Evolutionary conservation across 2,888 invertebrate species (phyloP).

Genomic region (Melieria omissa): DNA sequence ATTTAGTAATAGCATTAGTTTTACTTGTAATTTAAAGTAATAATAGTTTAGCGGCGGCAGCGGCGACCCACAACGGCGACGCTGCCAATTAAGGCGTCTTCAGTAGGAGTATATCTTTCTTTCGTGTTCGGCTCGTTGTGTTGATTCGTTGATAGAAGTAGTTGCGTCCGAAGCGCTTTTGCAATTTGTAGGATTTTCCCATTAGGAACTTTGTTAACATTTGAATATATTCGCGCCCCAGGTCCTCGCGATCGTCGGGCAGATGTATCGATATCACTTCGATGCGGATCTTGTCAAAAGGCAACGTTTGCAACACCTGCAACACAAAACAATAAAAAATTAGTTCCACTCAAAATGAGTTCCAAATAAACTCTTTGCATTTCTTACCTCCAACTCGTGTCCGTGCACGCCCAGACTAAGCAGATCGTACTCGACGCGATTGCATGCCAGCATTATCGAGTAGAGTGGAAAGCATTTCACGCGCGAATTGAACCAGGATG

Average conservation of each 20-base stretch:
- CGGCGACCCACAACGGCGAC: too few relatives aligned
- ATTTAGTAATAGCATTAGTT: too few relatives aligned
- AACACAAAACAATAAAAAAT: neutral
- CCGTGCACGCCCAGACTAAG: slow-evolving; percentile 72
- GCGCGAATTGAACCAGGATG: slow-evolving; percentile 75
- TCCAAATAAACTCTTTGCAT: neutral
- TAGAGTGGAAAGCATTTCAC: slow-evolving; percentile 88
- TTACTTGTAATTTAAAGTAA: too few relatives aligned
- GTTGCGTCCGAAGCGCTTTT: slow-evolving; percentile 64
- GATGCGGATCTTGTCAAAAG: slow-evolving; percentile 65
- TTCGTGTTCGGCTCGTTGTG: slow-evolving; percentile 61
- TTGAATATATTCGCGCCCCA: slow-evolving; percentile 61
- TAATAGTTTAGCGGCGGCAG: too few relatives aligned
- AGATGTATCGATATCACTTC: slow-evolving; percentile 66
- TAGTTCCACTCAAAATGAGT: neutral
- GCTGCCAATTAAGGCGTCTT: slow-evolving; percentile 47
- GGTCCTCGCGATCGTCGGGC: slow-evolving; percentile 60
- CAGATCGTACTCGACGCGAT: slow-evolving; percentile 76
- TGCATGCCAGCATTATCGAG: slow-evolving; percentile 82
- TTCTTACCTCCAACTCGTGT: slow-evolving; percentile 65
- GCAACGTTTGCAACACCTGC: slow-evolving; percentile 66
- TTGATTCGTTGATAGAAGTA: slow-evolving; percentile 64
- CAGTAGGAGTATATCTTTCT: slow-evolving; percentile 61
- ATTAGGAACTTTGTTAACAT: slow-evolving; percentile 65
- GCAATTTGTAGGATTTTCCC: slow-evolving; percentile 65